These are phyloP conservation scores for Loripinus fragilis DNA, from an alignment of 2,888 invertebrate species.

Conservation along the genomic window DNA sequence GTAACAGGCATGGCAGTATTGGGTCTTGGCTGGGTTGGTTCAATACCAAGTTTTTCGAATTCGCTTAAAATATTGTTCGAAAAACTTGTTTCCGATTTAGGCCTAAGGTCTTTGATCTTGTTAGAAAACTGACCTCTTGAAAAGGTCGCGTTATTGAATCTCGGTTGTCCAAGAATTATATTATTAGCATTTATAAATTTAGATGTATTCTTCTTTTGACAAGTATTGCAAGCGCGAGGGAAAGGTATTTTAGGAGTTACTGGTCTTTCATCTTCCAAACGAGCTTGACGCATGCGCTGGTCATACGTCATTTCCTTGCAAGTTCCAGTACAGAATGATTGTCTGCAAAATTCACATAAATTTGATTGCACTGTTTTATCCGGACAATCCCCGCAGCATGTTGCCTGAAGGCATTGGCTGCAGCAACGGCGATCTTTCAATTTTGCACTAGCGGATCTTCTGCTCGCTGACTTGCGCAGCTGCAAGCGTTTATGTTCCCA, in stretches of 20 bases:
- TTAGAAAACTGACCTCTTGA: slow-evolving; percentile 66
- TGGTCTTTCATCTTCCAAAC: slow-evolving; percentile 59
- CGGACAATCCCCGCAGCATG: slow-evolving; percentile 78
- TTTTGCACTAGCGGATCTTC: slow-evolving; percentile 56
- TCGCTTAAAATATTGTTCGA: slow-evolving; percentile 61
- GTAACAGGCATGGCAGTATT: slow-evolving; percentile 50
- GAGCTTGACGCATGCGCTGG: slow-evolving; percentile 70
- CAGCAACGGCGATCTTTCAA: slow-evolving; percentile 74
- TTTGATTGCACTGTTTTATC: slow-evolving; percentile 66
- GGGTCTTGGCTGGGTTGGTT: slow-evolving; percentile 60
- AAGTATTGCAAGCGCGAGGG: slow-evolving; percentile 69
- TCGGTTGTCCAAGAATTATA: slow-evolving; percentile 68
- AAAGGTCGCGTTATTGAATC: slow-evolving; percentile 70
- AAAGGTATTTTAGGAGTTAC: slow-evolving; percentile 53
- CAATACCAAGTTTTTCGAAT: slow-evolving; percentile 73
- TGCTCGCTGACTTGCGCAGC: slow-evolving; percentile 51
- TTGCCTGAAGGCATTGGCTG: slow-evolving; percentile 73
- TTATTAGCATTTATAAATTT: slow-evolving; percentile 76
- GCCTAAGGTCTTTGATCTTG: slow-evolving; percentile 68
- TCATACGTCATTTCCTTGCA: slow-evolving; percentile 72
- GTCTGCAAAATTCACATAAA: slow-evolving; percentile 68
- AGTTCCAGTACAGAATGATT: slow-evolving; percentile 68
- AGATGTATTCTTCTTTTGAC: slow-evolving; percentile 68
- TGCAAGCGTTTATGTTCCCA: slow-evolving; percentile 71
- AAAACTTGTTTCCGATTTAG: slow-evolving; percentile 59